Base-by-base conservation (phyloP, 2,888 invertebrate genomes). In the Brachyopa scutellaris region DNA sequence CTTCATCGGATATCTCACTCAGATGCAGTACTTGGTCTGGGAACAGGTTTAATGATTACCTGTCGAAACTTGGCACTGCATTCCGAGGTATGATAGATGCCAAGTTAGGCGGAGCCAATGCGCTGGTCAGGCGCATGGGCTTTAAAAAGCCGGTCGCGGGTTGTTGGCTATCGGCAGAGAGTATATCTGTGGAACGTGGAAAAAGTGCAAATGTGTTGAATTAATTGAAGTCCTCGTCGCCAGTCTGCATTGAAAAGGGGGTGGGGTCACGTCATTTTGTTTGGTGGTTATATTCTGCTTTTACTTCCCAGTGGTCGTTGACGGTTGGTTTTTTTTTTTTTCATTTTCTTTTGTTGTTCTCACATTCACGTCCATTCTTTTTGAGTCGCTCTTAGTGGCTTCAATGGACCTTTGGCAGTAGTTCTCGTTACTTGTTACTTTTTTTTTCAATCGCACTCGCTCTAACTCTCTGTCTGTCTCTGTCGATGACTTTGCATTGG, bases 151-250 rank as follows among this genome's bases (percentile, higher is more conserved):
- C 53, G 57, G 57, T 51, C 23, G 70, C 49, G 45, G 66, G 62
- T 62, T 70, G 77, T 62, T 76, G 67, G 47, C 38, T 15, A n/a
- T 13, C 23, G 38, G 61, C 9, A 38, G 53, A 61, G 51, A 26
- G 61, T 8, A 17, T 15, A 23, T 31, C 57, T 70, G 76, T 76
- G 77, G 76, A 82, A 76, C 76, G 70, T 70, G 82, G 64, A 76
- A 70, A 73, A 69, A 82, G 64, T 82, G 70, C 76, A 76, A 76
- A 82, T 82, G 82, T 76, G 76, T 70, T 69, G 76, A 82, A 82
- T 80, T 82, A 82, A 82, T 82, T 76, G 70, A 45, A 82, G 49
- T 76, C 45, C 66, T 53, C 64, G 62, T 66, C 49, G 76, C 59
- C 47, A 70, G 70, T 26, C 59, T 26, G 53, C 76, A 70, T 64